Conservation (phyloP, 2,797 vertebrate species). For the Capromys pilorides region DNA sequence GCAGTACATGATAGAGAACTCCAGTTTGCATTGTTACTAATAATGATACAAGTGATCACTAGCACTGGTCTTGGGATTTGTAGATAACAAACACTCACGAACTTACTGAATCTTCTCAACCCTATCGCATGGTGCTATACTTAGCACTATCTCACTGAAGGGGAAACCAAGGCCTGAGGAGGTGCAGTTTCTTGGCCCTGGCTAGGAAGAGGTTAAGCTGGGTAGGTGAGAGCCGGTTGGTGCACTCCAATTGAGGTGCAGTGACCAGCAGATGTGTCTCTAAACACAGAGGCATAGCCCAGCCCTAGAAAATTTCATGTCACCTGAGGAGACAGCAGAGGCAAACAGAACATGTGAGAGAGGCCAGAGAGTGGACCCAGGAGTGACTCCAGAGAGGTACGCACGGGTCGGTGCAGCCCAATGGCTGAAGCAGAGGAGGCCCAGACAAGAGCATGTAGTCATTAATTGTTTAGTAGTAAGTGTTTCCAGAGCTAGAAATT, state of each 20-base stretch:
- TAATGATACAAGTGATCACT: constrained; percentile 29
- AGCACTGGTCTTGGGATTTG: background rate
- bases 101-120: background rate
- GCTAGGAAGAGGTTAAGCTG: background rate
- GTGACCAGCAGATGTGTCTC: background rate
- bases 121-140: background rate
- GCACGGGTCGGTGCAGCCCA: background rate
- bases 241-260: background rate
- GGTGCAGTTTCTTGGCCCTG: background rate
- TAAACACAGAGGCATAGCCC: background rate
- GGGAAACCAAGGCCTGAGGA: background rate
- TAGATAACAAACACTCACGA: constrained; percentile 19
- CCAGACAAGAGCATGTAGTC: background rate
- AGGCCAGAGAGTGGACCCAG: background rate
- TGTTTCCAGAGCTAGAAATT: background rate
- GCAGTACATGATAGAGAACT: background rate
- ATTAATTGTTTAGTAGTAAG: constrained; percentile 18
- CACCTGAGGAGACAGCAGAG: background rate
- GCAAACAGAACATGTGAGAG: background rate
- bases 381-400: background rate
- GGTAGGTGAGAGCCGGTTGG: background rate
- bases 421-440: background rate
- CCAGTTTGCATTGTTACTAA: constrained; percentile 8
- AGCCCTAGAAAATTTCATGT: background rate
- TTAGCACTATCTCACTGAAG: background rate